Evolutionary conservation across 2,888 invertebrate species (phyloP).

Genomic region (Stenurella melanura): DNA sequence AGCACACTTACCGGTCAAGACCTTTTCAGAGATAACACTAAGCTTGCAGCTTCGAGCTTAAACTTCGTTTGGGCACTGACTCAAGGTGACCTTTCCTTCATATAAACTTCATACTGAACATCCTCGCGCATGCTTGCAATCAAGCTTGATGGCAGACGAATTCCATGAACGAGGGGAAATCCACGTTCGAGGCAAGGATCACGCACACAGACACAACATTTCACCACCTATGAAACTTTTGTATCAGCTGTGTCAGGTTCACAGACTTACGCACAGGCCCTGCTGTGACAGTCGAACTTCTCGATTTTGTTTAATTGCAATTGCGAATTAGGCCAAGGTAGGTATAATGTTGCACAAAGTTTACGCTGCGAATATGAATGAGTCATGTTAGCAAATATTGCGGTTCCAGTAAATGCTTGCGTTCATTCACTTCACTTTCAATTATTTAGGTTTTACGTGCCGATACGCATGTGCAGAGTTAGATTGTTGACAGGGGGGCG

Average conservation of each 20-base stretch:
- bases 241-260: neutral
- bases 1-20: conserved; percentile 36
- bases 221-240: conserved; percentile 13
- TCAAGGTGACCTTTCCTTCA: conserved; percentile 52
- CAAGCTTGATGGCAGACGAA: conserved; percentile 26
- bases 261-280: neutral
- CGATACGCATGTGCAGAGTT: conserved; percentile 11
- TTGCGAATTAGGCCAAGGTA: neutral
- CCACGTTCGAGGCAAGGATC: conserved; percentile 25
- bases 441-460: conserved; percentile 11
- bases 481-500: neutral
- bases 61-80: conserved; percentile 42
- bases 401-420: neutral
- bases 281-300: neutral
- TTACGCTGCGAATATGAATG: neutral
- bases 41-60: conserved; percentile 29
- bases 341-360: neutral
- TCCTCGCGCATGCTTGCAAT: conserved; percentile 46
- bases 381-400: conserved; percentile 16
- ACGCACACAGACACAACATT: conserved; percentile 40
- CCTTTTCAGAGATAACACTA: conserved; percentile 34
- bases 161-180: conserved; percentile 28
- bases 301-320: neutral
- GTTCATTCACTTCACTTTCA: conserved; percentile 42
- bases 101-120: conserved; percentile 44